Conservation (phyloP, 2,113 vertebrate genomes). For the Naja naja region DNA sequence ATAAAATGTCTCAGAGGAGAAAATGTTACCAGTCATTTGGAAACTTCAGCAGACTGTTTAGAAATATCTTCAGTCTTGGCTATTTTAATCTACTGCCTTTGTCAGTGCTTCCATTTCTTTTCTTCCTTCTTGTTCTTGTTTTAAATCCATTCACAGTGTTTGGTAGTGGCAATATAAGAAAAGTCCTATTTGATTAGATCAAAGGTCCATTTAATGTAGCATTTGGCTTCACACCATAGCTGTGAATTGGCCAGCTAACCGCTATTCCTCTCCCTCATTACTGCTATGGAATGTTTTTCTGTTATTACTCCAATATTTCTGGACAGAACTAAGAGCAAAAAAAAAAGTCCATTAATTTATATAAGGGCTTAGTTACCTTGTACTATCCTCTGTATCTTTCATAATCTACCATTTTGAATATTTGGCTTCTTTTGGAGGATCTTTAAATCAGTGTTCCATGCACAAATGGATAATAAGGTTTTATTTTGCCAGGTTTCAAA, state of each 20-base stretch:
- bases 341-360: neutral
- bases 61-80: neutral
- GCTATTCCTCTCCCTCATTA: neutral
- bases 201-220: neutral
- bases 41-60: slow-evolving; percentile 6
- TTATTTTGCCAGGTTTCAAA: neutral
- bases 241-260: neutral
- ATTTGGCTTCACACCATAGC: neutral
- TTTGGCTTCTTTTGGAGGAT: neutral
- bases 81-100: neutral
- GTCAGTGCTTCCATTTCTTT: neutral
- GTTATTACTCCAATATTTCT: neutral
- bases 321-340: neutral
- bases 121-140: neutral
- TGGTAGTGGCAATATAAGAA: neutral
- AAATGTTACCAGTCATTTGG: neutral
- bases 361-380: neutral
- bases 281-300: neutral
- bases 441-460: neutral
- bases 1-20: neutral
- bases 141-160: neutral
- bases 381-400: neutral
- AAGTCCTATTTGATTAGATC: neutral
- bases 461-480: neutral
- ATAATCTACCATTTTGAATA: neutral